Evolutionary conservation across 2,797 vertebrate genomes (phyloP), one percentile per base, ranked within the genome.

Genomic region (Dendrocincla tyrannina): DNA sequence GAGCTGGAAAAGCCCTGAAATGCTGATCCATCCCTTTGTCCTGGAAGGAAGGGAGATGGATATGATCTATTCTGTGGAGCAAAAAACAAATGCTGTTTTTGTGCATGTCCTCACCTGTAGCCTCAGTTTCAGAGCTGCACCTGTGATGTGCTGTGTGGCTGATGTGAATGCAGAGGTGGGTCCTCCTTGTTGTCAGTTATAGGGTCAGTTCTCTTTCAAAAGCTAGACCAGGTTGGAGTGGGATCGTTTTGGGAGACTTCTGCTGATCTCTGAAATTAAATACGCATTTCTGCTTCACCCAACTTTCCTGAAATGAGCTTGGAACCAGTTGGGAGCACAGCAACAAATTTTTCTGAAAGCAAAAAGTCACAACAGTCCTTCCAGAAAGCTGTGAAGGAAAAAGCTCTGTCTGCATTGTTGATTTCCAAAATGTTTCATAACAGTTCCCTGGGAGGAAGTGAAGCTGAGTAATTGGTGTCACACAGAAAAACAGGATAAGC

Each of bases 401-500:
- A 52, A 30, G 50, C 28, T 30, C 49, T 89, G 75, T 72, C 64
- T 56, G 39, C 2, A 0, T 6, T 39, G 42, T 13, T 88, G 47
- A 35, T 62, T 89, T 77, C 83, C 52, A 70, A 50, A 67, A 35
- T 7, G 44, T 88, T 91, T 80, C n/a, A 6, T 74, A 85, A 39
- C 32, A 3, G 7, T 64, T 91, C n/a, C 52, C 33, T 9, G 24
- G 39, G 33, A 84, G 66, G 76, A 64, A 92, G 17, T 55, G 35
- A 78, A 67, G 39, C 58, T 47, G 69, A 68, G 15, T 70, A 33
- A 59, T 27, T 85, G 50, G 47, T 90, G 52, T 79, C 32, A 59
- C 42, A 16, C 13, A 42, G 39, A 46, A 75, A 64, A 88, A 37
- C 73, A 83, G 72, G 60, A 60, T n/a, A 49, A 74, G n/a, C 46